A percentile compares a stretch with the other conserved stretches of the same genome.
These are phyloP conservation scores for Pteropus rufus DNA, from an alignment of 2,797 vertebrate species.

Conservation along the genomic window DNA sequence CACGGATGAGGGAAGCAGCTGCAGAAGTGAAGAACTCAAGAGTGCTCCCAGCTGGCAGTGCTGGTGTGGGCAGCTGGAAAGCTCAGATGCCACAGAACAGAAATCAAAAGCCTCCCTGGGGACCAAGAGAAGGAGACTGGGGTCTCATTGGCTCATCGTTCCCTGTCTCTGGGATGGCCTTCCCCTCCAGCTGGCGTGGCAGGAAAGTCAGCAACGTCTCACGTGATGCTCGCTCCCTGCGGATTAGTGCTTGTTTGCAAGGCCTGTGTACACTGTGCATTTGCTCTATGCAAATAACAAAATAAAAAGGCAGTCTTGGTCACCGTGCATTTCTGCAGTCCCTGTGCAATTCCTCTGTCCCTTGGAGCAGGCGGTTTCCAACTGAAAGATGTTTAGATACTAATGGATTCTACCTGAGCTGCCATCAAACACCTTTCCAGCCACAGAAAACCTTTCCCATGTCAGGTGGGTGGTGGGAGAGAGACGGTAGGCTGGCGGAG, in stretches of 20 bases:
- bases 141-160: neutral
- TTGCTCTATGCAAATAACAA: conserved; percentile 44
- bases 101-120: neutral
- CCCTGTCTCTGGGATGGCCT: neutral
- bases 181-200: neutral
- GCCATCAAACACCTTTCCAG: neutral
- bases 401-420: neutral
- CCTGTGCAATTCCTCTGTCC: neutral
- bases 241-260: neutral
- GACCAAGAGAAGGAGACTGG: neutral
- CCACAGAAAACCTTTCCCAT: neutral
- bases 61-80: neutral
- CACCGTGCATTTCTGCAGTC: neutral
- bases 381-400: neutral
- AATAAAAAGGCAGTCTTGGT: neutral
- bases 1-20: neutral
- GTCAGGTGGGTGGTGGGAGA: neutral
- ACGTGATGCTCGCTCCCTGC: neutral
- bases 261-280: neutral
- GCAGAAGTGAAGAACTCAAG: neutral
- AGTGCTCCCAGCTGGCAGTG: neutral
- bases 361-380: neutral
- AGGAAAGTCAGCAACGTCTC: neutral
- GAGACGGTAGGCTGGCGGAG: fast-evolving
- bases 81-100: neutral